phyloP scores from a whole-genome alignment of 2,797 vertebrate species.

The Cuculus canorus region DNA sequence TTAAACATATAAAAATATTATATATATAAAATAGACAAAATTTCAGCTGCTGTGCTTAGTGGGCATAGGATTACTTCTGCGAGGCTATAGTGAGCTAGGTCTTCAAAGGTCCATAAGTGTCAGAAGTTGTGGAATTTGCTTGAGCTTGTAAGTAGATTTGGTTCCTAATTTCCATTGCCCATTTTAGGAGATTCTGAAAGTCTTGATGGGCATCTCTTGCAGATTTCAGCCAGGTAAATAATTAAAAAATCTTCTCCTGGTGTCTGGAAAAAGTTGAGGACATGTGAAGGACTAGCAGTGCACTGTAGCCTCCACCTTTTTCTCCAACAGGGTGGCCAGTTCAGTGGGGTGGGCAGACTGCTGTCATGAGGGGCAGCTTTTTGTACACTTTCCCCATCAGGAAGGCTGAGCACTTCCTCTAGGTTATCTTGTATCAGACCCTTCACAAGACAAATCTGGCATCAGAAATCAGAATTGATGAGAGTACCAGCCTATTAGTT shows the following conservation, averaged over 20 bases:
- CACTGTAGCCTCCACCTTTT: not conserved
- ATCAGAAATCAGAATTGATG: not conserved
- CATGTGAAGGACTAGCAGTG: not conserved
- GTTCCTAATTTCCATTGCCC: not conserved
- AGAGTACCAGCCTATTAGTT: not conserved
- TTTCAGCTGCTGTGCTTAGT: not conserved
- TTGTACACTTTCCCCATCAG: accelerated
- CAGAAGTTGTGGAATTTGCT: not conserved
- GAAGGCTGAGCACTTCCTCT: not conserved
- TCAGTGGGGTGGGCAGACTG: not conserved
- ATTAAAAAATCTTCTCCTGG: not conserved
- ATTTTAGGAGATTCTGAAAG: not conserved
- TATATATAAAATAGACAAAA: not conserved
- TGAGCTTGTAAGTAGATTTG: not conserved
- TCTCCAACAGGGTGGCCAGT: not conserved
- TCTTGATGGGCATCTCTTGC: not conserved
- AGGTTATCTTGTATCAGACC: not conserved
- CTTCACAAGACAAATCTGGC: not conserved
- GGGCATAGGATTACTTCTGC: not conserved
- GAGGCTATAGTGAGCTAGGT: not conserved
- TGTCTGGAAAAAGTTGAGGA: not conserved
- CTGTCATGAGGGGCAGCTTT: not conserved
- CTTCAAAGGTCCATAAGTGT: not conserved
- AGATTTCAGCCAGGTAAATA: not conserved
- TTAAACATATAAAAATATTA: not conserved